A percentile compares a stretch with the other conserved stretches of the same genome.
Conservation (phyloP, 2,888 invertebrate species). For the Rhyacophila evoluta region DNA sequence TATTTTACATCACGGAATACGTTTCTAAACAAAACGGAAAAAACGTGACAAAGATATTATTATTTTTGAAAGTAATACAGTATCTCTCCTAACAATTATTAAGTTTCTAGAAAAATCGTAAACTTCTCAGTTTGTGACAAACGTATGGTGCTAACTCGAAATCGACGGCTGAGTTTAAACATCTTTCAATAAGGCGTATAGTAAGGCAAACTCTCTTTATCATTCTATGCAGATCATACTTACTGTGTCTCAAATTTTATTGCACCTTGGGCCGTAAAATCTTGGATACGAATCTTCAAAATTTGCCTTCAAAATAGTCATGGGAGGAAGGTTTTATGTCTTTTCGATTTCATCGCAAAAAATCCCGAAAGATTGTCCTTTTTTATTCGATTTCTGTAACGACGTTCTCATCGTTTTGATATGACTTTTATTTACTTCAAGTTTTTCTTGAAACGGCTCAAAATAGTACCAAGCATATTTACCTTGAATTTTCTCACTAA, state of each 20-base stretch:
- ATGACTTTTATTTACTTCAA: constrained; percentile 8
- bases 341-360: constrained; percentile 35
- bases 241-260: constrained; percentile 26
- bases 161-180: constrained; percentile 13
- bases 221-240: constrained; percentile 24
- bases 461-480: neutral
- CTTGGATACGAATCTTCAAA: constrained; percentile 36
- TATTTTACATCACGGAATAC: too few relatives aligned
- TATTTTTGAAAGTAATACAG: too few relatives aligned
- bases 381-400: constrained; percentile 24
- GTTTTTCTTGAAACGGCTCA: neutral
- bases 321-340: constrained; percentile 42
- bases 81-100: neutral
- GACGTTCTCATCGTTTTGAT: constrained; percentile 3
- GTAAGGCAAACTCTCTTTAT: neutral
- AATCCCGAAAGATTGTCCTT: constrained; percentile 20
- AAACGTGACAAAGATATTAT: too few relatives aligned
- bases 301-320: constrained; percentile 38
- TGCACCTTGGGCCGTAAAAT: neutral
- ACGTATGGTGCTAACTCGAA: neutral
- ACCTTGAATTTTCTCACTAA: too few relatives aligned
- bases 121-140: neutral
- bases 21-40: too few relatives aligned
- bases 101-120: neutral
- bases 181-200: constrained; percentile 17